Evolutionary conservation across 2,113 vertebrate species (phyloP), one percentile per base, ranked within the genome.

Genomic region (Dasyprocta punctata): DNA sequence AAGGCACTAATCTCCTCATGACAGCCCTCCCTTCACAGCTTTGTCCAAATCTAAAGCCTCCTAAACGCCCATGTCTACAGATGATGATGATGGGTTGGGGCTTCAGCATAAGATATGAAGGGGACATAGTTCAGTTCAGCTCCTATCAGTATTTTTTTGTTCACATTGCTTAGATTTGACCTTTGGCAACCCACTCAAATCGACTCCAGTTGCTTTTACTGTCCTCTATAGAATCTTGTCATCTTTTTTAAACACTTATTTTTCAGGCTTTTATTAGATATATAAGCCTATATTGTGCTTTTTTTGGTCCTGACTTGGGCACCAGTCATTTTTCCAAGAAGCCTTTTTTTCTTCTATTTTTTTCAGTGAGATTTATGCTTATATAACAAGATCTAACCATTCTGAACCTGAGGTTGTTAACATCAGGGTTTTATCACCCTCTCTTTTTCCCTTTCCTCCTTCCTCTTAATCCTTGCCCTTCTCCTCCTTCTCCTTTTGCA

Each of bases 231-330:
- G 17, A 38, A 56, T 30, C 4, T 6, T 6, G 2, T 58, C 41
- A 47, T 71, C 38, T 63, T 71, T 10, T 86, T n/a, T 52, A 2
- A 38, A 60, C 19, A 56, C 14, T 44, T 67, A 16, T 13, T 80
- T 84, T 63, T 61, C 20, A 73, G 56, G n/a, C 16, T 67, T 49
- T 47, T 56, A 3, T 61, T 65, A 12, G 20, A 22, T n/a, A 3
- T 41, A 3, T 0, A 47, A 61, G 36, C 41, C 9, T 0, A 7
- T 5, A 0, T 36, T 24, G 7, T 36, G 6, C 30, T 33, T 49
- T 41, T 75, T 26, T 41, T 10, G 9, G 67, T 12, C 28, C n/a
- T 52, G 28, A 30, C 54, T 71, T 49, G 36, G 8, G 26, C 10
- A 26, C 28, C 33, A 80, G n/a, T 54, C 24, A 49, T 61, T 20